Percentiles rank a stretch among this genome's conserved stretches.
Conservation (phyloP, 2,797 vertebrate genomes). For the Coranthus polyacanthus region DNA sequence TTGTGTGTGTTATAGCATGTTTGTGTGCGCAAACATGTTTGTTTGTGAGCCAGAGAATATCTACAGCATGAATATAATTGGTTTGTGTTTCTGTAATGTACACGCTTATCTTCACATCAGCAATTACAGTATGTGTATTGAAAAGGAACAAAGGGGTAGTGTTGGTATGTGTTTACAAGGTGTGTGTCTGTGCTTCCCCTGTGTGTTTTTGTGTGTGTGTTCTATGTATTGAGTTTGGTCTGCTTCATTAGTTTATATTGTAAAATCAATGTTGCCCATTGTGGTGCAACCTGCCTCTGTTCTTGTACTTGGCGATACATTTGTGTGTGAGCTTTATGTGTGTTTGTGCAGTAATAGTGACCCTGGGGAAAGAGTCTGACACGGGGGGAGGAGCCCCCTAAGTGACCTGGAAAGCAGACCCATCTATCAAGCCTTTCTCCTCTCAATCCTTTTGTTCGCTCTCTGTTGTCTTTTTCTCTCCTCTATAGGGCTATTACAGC, state of each 20-base stretch:
- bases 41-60: slow-evolving; percentile 31
- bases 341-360: slow-evolving; percentile 63
- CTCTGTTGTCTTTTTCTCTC: slow-evolving; percentile 54
- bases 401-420: slow-evolving; percentile 75
- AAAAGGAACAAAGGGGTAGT: slow-evolving; percentile 57
- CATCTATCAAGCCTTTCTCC: slow-evolving; percentile 76
- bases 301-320: slow-evolving; percentile 12
- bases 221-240: slow-evolving; percentile 66
- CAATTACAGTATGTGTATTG: slow-evolving; percentile 65
- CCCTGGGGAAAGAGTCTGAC: slow-evolving; percentile 63
- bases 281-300: slow-evolving; percentile 61
- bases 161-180: slow-evolving; percentile 60
- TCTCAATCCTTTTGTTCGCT: slow-evolving; percentile 54
- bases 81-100: slow-evolving; percentile 72
- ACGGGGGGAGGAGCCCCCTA: slow-evolving; percentile 55
- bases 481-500: slow-evolving; percentile 62
- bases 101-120: slow-evolving; percentile 74
- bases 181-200: slow-evolving; percentile 22
- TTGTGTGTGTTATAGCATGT: slow-evolving; percentile 2
- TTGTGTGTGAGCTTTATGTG: slow-evolving; percentile 18
- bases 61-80: slow-evolving; percentile 58
- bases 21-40: slow-evolving; percentile 28
- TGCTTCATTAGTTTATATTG: slow-evolving; percentile 84
- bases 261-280: slow-evolving; percentile 83
- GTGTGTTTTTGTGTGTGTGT: slow-evolving; percentile 48